These are phyloP conservation scores for Clivina fossor DNA, from an alignment of 2,888 invertebrate species.

Conservation along the genomic window DNA sequence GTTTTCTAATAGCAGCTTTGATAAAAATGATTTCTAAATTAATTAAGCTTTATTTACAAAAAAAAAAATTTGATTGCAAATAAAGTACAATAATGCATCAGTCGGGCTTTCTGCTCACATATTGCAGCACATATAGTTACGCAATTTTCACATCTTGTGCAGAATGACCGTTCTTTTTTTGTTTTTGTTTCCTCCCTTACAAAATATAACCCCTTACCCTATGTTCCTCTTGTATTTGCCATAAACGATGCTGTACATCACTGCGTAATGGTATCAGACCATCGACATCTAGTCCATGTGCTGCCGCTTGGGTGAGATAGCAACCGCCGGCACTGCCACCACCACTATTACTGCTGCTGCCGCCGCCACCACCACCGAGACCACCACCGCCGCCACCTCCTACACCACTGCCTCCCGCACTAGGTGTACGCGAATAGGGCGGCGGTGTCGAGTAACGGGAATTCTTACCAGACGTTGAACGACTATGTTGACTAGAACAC, in stretches of 20 bases:
- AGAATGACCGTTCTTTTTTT: no score
- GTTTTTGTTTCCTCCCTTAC: no score
- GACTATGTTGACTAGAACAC: constrained; percentile 29
- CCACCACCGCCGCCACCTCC: constrained; percentile 31
- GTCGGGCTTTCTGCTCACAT: no score
- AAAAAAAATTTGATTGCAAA: no score
- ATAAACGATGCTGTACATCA: constrained; percentile 74
- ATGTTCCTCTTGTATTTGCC: constrained; percentile 79
- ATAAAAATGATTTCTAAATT: no score
- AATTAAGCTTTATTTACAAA: no score
- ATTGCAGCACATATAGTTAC: no score
- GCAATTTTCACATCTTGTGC: no score
- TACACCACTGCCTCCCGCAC: constrained; percentile 51
- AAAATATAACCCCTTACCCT: constrained; percentile 66
- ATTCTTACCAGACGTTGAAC: constrained; percentile 35
- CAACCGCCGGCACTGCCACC: constrained; percentile 35
- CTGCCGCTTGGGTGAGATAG: constrained; percentile 47
- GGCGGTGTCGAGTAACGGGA: constrained; percentile 55
- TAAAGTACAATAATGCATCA: no score
- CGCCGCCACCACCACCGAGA: constrained; percentile 55
- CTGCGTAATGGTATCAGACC: constrained; percentile 73
- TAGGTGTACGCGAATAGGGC: constrained; percentile 60
- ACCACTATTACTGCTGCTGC: constrained; percentile 33
- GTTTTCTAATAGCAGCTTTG: no score
- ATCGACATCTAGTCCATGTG: constrained; percentile 63